Percentiles rank a stretch among this genome's conserved stretches.
These are phyloP conservation scores for Drosophila jambulina DNA, from an alignment of 1,140 invertebrate species.

Conservation along the genomic window DNA sequence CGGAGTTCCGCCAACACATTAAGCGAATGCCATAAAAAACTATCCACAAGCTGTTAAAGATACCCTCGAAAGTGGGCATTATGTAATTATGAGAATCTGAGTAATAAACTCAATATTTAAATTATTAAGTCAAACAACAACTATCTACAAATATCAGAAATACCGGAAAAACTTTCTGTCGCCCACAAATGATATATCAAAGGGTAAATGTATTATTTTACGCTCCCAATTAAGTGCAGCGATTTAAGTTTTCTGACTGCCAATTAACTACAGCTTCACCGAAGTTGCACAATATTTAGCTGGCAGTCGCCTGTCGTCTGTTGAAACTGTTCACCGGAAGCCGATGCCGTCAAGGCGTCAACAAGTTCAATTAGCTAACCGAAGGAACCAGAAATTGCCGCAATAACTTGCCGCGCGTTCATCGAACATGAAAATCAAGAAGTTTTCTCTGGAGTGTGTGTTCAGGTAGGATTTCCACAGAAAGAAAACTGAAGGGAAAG, in stretches of 20 bases:
- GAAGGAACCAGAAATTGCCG: conserved; percentile 46
- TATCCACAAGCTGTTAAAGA: not conserved
- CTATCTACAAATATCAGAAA: not conserved
- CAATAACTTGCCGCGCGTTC: conserved; percentile 47
- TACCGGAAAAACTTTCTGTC: not conserved
- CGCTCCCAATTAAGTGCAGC: not conserved
- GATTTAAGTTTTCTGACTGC: not conserved
- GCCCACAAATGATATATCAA: not conserved
- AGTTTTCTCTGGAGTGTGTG: conserved; percentile 42
- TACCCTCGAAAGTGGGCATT: not conserved
- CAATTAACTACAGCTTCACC: conserved; percentile 38
- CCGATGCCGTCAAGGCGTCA: conserved; percentile 25
- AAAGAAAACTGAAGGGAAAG: not conserved
- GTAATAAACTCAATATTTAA: not conserved
- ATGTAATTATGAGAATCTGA: too few species aligned
- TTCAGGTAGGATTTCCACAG: not conserved
- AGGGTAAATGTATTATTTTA: not conserved
- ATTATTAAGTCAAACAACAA: not conserved
- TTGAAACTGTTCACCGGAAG: conserved; percentile 19
- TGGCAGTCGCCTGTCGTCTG: conserved; percentile 2
- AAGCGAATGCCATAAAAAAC: conserved; percentile 18
- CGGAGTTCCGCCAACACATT: conserved; percentile 22
- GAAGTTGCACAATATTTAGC: conserved; percentile 38
- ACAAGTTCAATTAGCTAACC: conserved; percentile 65
- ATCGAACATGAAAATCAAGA: conserved; percentile 71